Evolutionary conservation across 37 sponge, comb jelly and placozoan genomes (phyloP).

Genomic region (Lycopodina hypogea): DNA sequence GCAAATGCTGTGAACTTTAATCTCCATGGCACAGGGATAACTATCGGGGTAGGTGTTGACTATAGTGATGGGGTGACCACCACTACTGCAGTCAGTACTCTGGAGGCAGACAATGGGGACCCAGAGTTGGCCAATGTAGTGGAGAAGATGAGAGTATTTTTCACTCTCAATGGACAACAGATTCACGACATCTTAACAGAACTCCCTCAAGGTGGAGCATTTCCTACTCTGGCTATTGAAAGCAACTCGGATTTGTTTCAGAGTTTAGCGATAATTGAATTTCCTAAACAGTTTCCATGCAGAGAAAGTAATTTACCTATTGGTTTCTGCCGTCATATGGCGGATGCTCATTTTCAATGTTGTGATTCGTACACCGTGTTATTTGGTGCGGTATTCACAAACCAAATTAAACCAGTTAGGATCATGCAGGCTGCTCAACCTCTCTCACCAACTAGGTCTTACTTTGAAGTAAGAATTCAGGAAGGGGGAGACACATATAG

Average conservation of each 20-base stretch:
- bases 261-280: constrained; percentile 2
- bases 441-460: constrained; percentile 46
- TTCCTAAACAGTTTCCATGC: constrained; percentile 48
- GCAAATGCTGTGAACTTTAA: background rate
- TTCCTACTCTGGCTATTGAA: constrained; percentile 43
- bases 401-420: constrained; percentile 1
- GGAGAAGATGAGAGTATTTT: constrained; percentile 35
- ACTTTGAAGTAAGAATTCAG: constrained; percentile 54
- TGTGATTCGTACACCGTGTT: background rate
- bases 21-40: background rate
- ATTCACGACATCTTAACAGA: constrained; percentile 12
- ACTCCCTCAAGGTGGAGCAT: constrained; percentile 27
- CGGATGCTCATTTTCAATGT: background rate
- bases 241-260: background rate
- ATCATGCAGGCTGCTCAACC: constrained; percentile 61
- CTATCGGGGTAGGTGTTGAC: constrained; percentile 55
- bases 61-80: background rate
- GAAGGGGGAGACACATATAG: background rate
- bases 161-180: constrained; percentile 52
- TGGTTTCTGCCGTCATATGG: constrained; percentile 43
- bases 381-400: background rate
- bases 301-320: background rate
- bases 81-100: background rate
- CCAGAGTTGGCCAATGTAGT: no score
- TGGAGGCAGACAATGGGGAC: background rate